These are phyloP conservation scores for Acipenser ruthenus DNA, from an alignment of 2,797 vertebrate species.

Conservation along the genomic window DNA sequence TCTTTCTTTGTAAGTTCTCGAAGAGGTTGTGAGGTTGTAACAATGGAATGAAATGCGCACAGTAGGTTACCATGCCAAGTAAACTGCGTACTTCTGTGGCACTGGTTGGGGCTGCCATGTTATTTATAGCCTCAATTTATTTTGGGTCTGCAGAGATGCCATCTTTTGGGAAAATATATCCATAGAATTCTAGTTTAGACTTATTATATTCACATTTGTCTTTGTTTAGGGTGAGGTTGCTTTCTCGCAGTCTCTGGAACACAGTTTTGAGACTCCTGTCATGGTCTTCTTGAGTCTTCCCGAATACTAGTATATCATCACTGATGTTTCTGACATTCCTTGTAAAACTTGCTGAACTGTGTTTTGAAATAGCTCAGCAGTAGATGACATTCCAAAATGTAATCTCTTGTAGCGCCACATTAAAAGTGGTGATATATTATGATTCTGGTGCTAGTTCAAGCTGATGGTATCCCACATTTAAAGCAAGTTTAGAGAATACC, in stretches of 20 bases:
- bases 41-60: not conserved
- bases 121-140: not conserved
- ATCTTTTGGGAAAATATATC: not conserved
- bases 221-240: not conserved
- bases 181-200: not conserved
- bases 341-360: not conserved
- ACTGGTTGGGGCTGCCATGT: not conserved
- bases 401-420: not conserved
- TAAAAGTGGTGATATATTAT: not conserved
- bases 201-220: not conserved
- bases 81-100: not conserved
- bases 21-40: not conserved
- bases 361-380: not conserved
- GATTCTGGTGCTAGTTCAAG: not conserved
- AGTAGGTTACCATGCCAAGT: not conserved
- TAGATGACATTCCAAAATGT: not conserved
- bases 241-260: not conserved
- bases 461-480: slow-evolving; percentile 1
- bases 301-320: not conserved
- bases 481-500: slow-evolving; percentile 2
- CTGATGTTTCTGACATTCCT: not conserved
- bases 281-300: not conserved
- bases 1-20: not conserved
- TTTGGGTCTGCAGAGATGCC: not conserved
- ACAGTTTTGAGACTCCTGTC: not conserved